These are phyloP conservation scores for Stigmatopora nigra DNA, from an alignment of 2,113 vertebrate genomes.

Conservation along the genomic window DNA sequence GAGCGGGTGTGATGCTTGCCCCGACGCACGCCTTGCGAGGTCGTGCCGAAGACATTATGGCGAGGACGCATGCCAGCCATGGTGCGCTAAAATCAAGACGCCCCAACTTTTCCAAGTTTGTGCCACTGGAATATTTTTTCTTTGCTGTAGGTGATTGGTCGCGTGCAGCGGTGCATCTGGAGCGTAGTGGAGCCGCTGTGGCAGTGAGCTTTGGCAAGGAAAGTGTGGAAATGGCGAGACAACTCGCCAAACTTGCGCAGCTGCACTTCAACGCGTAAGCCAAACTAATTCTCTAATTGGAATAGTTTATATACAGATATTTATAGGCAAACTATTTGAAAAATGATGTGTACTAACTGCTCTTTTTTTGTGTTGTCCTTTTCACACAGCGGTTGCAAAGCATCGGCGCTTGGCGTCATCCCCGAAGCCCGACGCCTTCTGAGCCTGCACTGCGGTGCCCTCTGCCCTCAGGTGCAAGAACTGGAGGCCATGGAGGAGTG, in stretches of 20 bases:
- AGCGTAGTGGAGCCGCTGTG: constrained; percentile 70
- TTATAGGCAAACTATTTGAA: background rate
- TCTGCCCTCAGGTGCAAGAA: constrained; percentile 73
- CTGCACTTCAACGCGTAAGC: constrained; percentile 86
- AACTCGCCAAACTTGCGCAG: constrained; percentile 91
- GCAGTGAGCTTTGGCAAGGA: constrained; percentile 74
- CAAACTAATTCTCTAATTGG: too few species aligned
- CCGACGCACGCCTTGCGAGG: constrained; percentile 75
- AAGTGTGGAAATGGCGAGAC: constrained; percentile 81
- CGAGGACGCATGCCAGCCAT: constrained; percentile 74
- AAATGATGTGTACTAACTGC: background rate
- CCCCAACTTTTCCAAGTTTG: background rate
- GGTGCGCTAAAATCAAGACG: constrained; percentile 63
- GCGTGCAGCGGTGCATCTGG: constrained; percentile 76
- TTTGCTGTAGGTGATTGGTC: constrained; percentile 77
- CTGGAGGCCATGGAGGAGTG: constrained; percentile 82
- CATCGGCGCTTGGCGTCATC: constrained; percentile 71
- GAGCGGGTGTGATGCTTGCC: constrained; percentile 69
- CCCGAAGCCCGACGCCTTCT: constrained; percentile 74
- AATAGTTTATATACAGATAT: too few species aligned
- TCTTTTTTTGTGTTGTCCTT: constrained; percentile 10
- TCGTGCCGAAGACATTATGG: constrained; percentile 76
- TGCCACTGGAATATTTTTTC: background rate
- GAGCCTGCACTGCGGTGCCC: constrained; percentile 71
- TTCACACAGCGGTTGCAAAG: constrained; percentile 44